These are phyloP conservation scores for Ctenochaetus hawaiiensis DNA, from an alignment of 2,797 vertebrate species.

Conservation along the genomic window DNA sequence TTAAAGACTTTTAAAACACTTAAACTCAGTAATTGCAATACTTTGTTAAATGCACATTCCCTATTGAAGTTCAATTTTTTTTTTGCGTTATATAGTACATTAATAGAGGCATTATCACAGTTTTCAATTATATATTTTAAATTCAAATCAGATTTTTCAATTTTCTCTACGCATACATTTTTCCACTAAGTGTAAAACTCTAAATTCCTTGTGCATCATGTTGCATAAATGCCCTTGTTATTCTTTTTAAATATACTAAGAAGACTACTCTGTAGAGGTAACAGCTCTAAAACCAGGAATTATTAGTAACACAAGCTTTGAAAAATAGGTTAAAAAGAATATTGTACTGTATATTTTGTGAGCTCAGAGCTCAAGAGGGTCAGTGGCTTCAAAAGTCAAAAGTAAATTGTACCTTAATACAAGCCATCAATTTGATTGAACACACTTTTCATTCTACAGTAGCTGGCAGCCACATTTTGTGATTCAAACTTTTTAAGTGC, in stretches of 20 bases:
- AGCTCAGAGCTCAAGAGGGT: slow-evolving; percentile 6
- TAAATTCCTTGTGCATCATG: not conserved
- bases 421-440: not conserved
- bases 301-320: not conserved
- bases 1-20: not conserved
- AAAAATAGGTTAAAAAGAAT: not conserved
- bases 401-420: not conserved
- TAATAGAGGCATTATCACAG: not conserved
- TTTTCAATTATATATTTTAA: not conserved
- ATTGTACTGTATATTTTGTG: not conserved
- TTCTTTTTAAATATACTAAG: not conserved
- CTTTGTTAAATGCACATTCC: not conserved
- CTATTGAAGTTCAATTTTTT: not conserved
- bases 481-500: too few relatives aligned
- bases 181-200: not conserved
- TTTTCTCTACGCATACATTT: not conserved
- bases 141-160: too few relatives aligned
- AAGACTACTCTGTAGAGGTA: not conserved
- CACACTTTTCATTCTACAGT: not conserved
- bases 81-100: not conserved
- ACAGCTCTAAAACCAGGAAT: not conserved
- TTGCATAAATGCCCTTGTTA: not conserved
- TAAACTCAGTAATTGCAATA: too few relatives aligned
- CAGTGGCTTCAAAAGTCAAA: not conserved
- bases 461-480: too few relatives aligned